Conservation (phyloP, 2,113 vertebrate species). For the Ochotona curzoniae region DNA sequence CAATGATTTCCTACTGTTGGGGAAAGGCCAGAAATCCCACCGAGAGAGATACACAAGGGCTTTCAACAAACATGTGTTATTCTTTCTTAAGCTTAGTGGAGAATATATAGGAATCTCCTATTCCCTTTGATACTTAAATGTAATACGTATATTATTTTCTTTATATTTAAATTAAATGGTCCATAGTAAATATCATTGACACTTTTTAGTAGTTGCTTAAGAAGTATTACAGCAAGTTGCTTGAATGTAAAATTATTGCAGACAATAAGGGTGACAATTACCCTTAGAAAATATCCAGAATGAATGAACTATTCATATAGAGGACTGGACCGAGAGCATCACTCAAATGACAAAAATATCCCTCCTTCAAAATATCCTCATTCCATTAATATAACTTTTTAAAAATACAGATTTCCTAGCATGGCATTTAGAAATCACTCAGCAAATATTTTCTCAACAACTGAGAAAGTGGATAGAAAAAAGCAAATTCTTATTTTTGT, state of each 20-base stretch:
- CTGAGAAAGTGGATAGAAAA: constrained; percentile 33
- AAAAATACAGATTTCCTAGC: background rate
- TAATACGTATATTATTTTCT: background rate
- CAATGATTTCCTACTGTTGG: background rate
- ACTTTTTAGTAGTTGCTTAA: background rate
- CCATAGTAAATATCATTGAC: background rate
- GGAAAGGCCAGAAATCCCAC: background rate
- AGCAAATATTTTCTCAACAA: constrained; percentile 64
- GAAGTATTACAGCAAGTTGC: background rate
- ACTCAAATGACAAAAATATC: constrained; percentile 16
- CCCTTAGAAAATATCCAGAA: background rate
- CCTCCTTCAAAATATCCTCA: background rate
- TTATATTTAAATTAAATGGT: background rate
- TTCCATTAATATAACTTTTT: background rate
- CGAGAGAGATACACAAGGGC: background rate
- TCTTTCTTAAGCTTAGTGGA: background rate
- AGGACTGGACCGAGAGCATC: background rate
- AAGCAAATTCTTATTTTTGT: constrained; percentile 53
- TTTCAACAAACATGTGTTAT: background rate
- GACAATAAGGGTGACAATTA: background rate
- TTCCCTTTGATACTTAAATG: background rate
- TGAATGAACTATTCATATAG: background rate
- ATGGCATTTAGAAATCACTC: constrained; percentile 37
- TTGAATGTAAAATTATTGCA: background rate
- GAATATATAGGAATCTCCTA: background rate